Evolutionary conservation across 2,888 invertebrate species (phyloP).

Genomic region (Noctua pronuba): DNA sequence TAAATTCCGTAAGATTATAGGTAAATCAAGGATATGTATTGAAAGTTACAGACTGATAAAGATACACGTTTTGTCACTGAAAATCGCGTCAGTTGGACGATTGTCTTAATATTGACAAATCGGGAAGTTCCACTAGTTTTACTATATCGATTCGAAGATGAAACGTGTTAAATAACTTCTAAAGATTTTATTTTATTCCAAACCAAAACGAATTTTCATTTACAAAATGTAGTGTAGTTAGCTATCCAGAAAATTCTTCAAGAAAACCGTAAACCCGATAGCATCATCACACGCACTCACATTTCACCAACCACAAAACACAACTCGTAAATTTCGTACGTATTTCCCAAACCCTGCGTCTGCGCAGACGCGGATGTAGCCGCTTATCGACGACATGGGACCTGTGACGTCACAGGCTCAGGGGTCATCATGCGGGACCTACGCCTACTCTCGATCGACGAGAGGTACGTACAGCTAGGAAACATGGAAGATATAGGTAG

Average conservation of each 20-base stretch:
- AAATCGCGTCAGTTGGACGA: background rate
- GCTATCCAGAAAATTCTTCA: background rate
- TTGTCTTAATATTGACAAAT: background rate
- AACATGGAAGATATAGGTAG: conserved; percentile 4
- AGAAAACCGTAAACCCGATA: conserved; percentile 20
- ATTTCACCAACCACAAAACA: conserved; percentile 28
- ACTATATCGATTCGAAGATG: too few species aligned
- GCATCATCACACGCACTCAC: conserved; percentile 25
- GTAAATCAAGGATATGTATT: background rate
- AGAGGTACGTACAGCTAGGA: conserved; percentile 12
- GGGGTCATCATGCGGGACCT: conserved; percentile 56
- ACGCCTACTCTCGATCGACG: conserved; percentile 51
- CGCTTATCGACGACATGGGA: conserved; percentile 54
- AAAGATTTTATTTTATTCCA: background rate
- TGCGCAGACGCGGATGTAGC: conserved; percentile 54
- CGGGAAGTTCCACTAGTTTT: too few species aligned
- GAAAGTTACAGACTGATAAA: background rate
- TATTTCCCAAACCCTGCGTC: conserved; percentile 45
- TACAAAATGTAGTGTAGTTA: background rate
- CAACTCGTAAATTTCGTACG: conserved; percentile 35
- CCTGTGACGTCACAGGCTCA: conserved; percentile 61
- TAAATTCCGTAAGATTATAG: background rate
- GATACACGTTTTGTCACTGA: background rate
- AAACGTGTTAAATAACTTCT: too few species aligned
- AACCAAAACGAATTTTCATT: background rate